Evolutionary conservation across 2,888 invertebrate species (phyloP), one percentile per base, ranked within the genome.

Genomic region (Imbricaverruca yamaguchii): DNA sequence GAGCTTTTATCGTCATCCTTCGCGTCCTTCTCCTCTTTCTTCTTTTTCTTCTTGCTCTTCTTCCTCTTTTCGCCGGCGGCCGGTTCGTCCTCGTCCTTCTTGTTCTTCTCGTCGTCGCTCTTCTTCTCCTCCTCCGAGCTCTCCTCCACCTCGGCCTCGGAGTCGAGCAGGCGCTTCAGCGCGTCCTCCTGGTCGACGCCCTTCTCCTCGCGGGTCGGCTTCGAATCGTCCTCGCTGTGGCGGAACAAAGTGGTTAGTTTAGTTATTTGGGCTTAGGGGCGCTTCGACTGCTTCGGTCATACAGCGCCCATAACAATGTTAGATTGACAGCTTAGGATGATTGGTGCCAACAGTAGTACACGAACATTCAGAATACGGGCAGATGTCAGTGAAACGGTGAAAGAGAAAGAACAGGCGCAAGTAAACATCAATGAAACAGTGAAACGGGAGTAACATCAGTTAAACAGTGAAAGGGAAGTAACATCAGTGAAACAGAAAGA

Each of bases 141-240:
- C 83, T 94, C 92, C 23, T 95, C 94, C 0, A 93, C 93, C 81
- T 94, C 94, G 86, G 94, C 95, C 86, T 95, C 95, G 0, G 96
- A 96, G 0, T 93, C 93, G 39, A 97, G 89, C 69, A 97, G 89
- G 87, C 96, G 95, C 83, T 94, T 91, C 78, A 97, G 89, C 0
- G 94, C 96, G 85, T 92, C 93, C 86, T 97, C 96, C 86, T 97
- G 96, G 0, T 96, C 95, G 0, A 99, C 98, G 78, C 92, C 92
- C 87, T 92, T 94, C 86, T 94, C 91, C 87, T 94, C 95, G 87
- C 92, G 95, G 86, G 92, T 93, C 80, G 91, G 90, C 88, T 92
- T 94, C 81, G 87, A 88, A 6, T 87, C 87, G 80, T 86, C 84
- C 59, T 86, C 87, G 56, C 77, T 77, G 77, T 1, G 10, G 13